Evolutionary conservation across 2,797 vertebrate genomes (phyloP).

Genomic region (Oreortyx pictus): DNA sequence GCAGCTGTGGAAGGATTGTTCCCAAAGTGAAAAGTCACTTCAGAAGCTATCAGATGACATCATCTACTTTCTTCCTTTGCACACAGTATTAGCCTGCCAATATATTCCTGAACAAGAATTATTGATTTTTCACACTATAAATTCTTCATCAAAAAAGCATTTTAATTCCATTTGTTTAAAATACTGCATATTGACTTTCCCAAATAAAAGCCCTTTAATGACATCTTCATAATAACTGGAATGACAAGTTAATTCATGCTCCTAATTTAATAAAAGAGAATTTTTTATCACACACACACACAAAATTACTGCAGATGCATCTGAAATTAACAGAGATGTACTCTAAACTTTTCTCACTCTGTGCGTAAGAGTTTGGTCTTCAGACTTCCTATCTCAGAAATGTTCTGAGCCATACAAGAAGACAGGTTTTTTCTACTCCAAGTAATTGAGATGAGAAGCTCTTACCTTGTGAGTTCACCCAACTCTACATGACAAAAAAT

Average conservation of each 20-base stretch:
- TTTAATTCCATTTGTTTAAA: background rate
- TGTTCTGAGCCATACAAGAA: background rate
- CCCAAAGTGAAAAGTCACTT: background rate
- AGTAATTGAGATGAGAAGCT: background rate
- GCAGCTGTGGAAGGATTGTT: background rate
- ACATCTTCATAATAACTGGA: background rate
- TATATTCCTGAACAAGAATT: background rate
- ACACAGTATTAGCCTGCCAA: background rate
- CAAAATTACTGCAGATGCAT: background rate
- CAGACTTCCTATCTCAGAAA: background rate
- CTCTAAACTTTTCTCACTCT: background rate
- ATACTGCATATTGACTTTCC: background rate
- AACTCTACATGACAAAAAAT: background rate
- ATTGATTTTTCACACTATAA: background rate
- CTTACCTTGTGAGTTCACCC: background rate
- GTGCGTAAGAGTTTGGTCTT: accelerated
- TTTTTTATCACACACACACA: background rate
- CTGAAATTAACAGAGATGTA: background rate
- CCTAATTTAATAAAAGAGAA: background rate
- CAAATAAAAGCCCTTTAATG: background rate
- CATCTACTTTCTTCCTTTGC: background rate
- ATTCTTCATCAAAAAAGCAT: background rate
- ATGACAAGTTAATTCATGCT: background rate
- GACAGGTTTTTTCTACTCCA: background rate
- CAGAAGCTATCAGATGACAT: background rate